Evolutionary conservation across 2,113 vertebrate species (phyloP).

Genomic region (Gavia stellata): DNA sequence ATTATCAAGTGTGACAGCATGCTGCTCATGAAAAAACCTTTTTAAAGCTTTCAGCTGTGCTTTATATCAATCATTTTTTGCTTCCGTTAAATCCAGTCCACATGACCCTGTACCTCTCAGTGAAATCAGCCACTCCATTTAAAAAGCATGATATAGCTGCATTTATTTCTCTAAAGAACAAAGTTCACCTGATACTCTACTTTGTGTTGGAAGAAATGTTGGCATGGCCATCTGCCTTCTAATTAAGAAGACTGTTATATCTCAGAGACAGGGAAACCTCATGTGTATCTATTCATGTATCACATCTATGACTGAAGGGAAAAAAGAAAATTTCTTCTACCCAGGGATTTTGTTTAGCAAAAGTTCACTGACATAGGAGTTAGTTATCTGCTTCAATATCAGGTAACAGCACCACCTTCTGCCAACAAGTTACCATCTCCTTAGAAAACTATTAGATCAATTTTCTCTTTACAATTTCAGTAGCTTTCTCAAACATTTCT

Average conservation of each 20-base stretch:
- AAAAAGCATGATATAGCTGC: background rate
- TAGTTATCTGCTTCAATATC: constrained; percentile 41
- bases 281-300: background rate
- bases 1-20: background rate
- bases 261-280: background rate
- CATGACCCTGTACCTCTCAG: background rate
- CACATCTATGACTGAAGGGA: background rate
- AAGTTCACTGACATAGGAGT: background rate
- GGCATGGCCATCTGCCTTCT: background rate
- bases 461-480: background rate
- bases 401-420: constrained; percentile 70
- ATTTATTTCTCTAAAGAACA: background rate
- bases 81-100: background rate
- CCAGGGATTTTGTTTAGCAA: background rate
- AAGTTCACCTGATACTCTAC: background rate
- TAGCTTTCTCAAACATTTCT: background rate
- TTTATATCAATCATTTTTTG: background rate
- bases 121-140: background rate
- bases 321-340: background rate
- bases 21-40: background rate
- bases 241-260: background rate
- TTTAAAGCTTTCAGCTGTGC: background rate
- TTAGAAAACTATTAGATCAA: background rate
- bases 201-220: background rate
- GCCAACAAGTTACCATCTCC: constrained; percentile 34